Percentiles rank a stretch among this genome's conserved stretches.
phyloP scores from a whole-genome alignment of 2,888 invertebrate species.

The Xanthia togata region DNA sequence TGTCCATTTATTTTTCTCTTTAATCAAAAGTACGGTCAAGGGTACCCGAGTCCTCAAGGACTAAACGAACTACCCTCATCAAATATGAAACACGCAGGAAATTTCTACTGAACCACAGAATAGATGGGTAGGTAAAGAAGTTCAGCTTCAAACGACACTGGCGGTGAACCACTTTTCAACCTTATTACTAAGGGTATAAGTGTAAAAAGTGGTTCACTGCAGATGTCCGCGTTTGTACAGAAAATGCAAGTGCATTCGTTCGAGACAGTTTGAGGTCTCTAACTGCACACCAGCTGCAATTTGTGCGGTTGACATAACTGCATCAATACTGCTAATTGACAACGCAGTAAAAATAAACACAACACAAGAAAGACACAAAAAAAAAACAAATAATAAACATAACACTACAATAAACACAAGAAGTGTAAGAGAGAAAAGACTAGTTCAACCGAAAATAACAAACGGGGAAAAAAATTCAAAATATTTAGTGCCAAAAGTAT shows the following conservation, averaged over 20 bases:
- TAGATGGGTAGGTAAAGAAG: slow-evolving; percentile 12
- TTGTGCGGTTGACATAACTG: not conserved
- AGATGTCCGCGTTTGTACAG: not conserved
- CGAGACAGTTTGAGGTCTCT: too few relatives aligned
- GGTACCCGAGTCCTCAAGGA: slow-evolving; percentile 23
- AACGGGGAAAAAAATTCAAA: too few relatives aligned
- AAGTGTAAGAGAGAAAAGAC: too few relatives aligned
- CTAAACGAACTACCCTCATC: slow-evolving; percentile 63
- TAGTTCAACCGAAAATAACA: too few relatives aligned
- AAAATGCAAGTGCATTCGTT: not conserved
- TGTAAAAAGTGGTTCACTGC: too few relatives aligned
- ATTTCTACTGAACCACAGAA: slow-evolving; percentile 34
- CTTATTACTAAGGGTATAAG: too few relatives aligned
- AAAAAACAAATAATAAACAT: too few relatives aligned
- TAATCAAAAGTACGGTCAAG: slow-evolving; percentile 58
- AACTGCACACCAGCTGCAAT: not conserved
- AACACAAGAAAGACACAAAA: too few relatives aligned
- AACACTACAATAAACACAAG: too few relatives aligned
- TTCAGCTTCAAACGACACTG: not conserved
- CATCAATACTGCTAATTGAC: not conserved
- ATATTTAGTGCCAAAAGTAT: too few relatives aligned
- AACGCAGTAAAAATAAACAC: too few relatives aligned
- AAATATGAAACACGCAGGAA: slow-evolving; percentile 64
- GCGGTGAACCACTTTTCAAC: too few relatives aligned
- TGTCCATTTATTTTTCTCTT: slow-evolving; percentile 62